Evolutionary conservation across 2,888 invertebrate species (phyloP).

Genomic region (Gryllus longicercus): DNA sequence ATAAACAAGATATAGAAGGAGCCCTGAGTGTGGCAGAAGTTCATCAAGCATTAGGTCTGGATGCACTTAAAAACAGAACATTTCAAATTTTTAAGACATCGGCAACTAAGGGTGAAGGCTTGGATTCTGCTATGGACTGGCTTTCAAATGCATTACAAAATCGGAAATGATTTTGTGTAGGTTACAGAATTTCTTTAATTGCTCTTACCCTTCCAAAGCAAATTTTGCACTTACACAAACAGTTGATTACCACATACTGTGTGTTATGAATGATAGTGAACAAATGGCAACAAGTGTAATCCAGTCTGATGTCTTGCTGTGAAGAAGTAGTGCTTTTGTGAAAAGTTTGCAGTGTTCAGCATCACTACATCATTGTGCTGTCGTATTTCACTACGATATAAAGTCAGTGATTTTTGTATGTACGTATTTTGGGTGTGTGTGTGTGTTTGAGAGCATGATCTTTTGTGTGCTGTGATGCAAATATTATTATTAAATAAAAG

Average conservation of each 20-base stretch:
- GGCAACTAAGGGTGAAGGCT: constrained; percentile 94
- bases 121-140: constrained; percentile 99
- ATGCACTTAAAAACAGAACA: constrained; percentile 91
- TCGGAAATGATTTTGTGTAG: constrained; percentile 63
- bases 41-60: constrained; percentile 91
- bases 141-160: constrained; percentile 85
- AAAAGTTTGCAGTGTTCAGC: not conserved
- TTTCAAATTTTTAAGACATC: constrained; percentile 99
- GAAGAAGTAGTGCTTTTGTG: constrained; percentile 8
- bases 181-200: not conserved
- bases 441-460: no score
- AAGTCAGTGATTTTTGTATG: no score
- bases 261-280: not conserved
- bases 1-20: constrained; percentile 98
- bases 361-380: constrained; percentile 17
- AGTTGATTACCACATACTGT: not conserved
- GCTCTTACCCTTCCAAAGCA: constrained; percentile 5
- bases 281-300: not conserved
- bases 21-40: constrained; percentile 96
- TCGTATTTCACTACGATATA: not conserved
- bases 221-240: not conserved
- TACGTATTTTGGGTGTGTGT: no score
- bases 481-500: no score
- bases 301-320: not conserved
- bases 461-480: no score